Evolutionary conservation across 2,888 invertebrate genomes (phyloP).

Genomic region (Thymelicus sylvestris): DNA sequence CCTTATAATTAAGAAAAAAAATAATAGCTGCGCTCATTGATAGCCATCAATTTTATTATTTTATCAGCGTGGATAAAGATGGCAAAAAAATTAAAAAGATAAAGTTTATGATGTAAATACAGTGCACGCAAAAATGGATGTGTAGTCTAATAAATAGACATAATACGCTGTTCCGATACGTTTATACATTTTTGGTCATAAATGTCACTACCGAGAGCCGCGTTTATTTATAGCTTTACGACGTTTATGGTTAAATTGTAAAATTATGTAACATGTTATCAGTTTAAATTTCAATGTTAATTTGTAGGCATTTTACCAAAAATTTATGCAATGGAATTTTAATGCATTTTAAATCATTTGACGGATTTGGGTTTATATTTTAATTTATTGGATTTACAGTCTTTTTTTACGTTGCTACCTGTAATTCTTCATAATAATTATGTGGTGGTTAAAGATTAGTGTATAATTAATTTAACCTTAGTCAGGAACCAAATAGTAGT

Average conservation of each 20-base stretch:
- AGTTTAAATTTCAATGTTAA: neutral
- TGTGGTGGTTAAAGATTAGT: too few species aligned
- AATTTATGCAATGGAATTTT: neutral
- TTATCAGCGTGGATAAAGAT: too few species aligned
- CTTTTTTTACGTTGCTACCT: too few species aligned
- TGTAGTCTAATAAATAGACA: slow-evolving; percentile 42
- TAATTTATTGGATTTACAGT: too few species aligned
- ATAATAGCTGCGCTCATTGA: too few species aligned
- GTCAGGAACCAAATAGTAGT: neutral
- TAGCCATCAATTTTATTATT: too few species aligned
- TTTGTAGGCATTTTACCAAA: neutral
- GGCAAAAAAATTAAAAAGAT: too few species aligned
- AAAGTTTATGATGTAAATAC: too few species aligned
- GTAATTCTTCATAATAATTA: too few species aligned
- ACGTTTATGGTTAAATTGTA: slow-evolving; percentile 7
- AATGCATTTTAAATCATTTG: neutral
- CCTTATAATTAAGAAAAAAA: too few species aligned
- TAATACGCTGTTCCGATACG: slow-evolving; percentile 47
- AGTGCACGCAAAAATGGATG: slow-evolving; percentile 26
- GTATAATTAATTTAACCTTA: too few species aligned
- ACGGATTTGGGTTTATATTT: too few species aligned
- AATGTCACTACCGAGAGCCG: slow-evolving; percentile 9
- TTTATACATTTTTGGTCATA: slow-evolving; percentile 14
- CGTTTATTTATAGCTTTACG: slow-evolving; percentile 16
- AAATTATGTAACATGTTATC: slow-evolving; percentile 2